Base-by-base conservation (phyloP, 2,797 vertebrate species). In the Lepus townsendii region DNA sequence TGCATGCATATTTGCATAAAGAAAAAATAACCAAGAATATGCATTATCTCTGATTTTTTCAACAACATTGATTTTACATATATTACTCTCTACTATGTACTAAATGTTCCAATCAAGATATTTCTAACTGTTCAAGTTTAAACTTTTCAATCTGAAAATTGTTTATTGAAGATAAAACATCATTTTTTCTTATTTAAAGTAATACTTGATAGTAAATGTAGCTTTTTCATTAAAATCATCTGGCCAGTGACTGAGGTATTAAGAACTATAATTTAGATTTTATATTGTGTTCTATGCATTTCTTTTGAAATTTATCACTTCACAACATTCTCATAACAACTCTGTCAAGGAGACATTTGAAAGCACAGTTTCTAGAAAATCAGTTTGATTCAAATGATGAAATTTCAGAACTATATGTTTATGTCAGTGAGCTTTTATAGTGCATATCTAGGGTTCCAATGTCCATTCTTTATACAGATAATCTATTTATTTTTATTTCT, bases 331-430 rank as follows among this genome's bases (percentile, higher is more conserved):
- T 89, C 35, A 30, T 1, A 66, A 27, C 14, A 72, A 83, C 24
- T 52, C 27, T 86, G 5, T 35, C 12, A 91, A 91, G 2, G 68
- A 76, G 0, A 11, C 7, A 20, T 6, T 83, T 6, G 54, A 69
- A 73, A 60, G 73, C 2, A 47, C 0, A 69, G 7, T 35, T 91
- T 54, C 11, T 52, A 75, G 79, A 54, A 8, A 85, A n/a, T 90
- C 42, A 57, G 7, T 7, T n/a, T 83, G 27, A 92, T 89, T 47
- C 11, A 17, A 1, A 22, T 57, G 9, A 66, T 47, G 7, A 76
- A 68, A 95, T 50, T 93, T 90, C 38, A 91, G 76, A 83, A 72
- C 82, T 57, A 30, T 27, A 47, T 62, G 52, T 6, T 38, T 54
- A 68, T 7, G 0, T 2, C 11, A 68, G 2, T 79, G 26, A 87